Evolutionary conservation across 2,113 vertebrate species (phyloP).

Genomic region (Anguilla rostrata): DNA sequence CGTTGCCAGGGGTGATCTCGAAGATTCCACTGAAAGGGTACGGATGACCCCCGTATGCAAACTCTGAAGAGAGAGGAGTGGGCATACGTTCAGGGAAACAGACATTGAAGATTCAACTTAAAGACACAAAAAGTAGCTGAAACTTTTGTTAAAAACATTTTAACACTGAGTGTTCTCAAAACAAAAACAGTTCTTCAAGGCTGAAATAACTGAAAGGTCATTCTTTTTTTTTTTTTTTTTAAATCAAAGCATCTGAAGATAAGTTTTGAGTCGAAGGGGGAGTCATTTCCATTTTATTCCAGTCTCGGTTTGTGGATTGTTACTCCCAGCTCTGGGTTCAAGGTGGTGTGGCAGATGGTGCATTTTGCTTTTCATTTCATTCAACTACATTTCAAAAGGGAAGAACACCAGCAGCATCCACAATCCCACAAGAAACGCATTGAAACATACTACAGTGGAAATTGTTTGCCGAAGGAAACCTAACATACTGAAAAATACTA

Average conservation of each 20-base stretch:
- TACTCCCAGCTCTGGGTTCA: neutral
- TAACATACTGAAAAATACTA: too few species aligned
- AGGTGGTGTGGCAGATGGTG: neutral
- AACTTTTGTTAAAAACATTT: neutral
- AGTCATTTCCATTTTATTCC: neutral
- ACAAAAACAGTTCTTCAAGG: neutral
- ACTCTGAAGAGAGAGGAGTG: conserved; percentile 69
- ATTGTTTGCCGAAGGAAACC: neutral
- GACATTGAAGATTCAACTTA: neutral
- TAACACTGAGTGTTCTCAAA: neutral
- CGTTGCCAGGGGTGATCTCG: conserved; percentile 89
- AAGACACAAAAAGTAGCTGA: neutral
- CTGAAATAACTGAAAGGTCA: neutral
- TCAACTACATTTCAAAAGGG: neutral
- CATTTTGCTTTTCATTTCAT: neutral
- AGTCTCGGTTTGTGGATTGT: neutral
- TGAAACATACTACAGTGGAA: neutral
- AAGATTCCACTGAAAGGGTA: conserved; percentile 95
- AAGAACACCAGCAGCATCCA: neutral
- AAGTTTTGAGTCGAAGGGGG: neutral
- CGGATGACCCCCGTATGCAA: conserved; percentile 91
- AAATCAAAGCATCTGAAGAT: neutral
- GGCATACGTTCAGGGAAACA: neutral
- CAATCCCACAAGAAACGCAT: neutral
- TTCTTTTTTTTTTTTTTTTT: neutral